Conservation (phyloP, 2,888 invertebrate species). For the Eupithecia centaureata region DNA sequence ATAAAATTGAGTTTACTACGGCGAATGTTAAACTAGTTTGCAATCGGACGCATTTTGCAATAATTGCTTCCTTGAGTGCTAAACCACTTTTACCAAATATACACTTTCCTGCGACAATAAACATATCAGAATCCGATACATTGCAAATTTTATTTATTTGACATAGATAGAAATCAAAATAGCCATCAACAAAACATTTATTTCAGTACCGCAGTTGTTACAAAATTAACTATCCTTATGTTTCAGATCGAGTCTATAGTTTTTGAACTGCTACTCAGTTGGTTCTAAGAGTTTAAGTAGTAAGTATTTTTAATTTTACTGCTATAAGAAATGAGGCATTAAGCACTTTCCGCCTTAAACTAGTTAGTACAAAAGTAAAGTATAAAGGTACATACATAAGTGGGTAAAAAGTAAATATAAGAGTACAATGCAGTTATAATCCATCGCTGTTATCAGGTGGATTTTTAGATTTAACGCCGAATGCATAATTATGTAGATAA, state of each 20-base stretch:
- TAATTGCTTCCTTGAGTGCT: conserved; percentile 12
- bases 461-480: conserved; percentile 9
- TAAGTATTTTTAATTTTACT: no score
- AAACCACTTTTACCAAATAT: not conserved
- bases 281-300: no score
- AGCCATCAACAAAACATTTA: not conserved
- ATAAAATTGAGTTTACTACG: conserved; percentile 17
- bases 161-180: not conserved
- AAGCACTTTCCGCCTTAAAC: not conserved
- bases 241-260: not conserved
- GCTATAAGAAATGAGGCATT: not conserved
- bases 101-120: not conserved
- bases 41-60: conserved; percentile 6
- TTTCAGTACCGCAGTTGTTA: not conserved
- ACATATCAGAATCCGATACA: not conserved
- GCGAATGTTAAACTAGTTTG: conserved; percentile 17
- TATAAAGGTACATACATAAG: no score
- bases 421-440: conserved; percentile 7
- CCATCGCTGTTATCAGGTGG: conserved; percentile 4
- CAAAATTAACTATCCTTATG: not conserved
- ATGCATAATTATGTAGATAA: conserved; percentile 1
- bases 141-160: not conserved
- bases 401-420: not conserved
- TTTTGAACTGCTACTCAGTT: not conserved
- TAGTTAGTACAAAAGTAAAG: not conserved